Percentiles rank a stretch among this genome's conserved stretches.
Conservation (phyloP, 2,888 invertebrate species). For the Argyresthia albistria region DNA sequence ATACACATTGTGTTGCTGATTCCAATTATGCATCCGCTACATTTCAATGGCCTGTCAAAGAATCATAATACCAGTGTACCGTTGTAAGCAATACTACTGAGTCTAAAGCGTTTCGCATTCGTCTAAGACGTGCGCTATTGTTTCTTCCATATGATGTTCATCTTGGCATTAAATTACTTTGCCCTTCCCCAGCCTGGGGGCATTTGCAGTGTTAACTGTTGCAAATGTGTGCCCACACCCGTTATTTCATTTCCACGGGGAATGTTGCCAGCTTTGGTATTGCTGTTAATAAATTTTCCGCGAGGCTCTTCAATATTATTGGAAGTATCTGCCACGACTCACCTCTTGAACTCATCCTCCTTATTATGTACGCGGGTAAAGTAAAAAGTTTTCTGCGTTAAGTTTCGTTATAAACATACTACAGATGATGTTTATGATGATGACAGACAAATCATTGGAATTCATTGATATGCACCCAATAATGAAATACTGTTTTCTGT, state of each 20-base stretch:
- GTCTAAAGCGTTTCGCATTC: background rate
- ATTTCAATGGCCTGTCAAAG: no score
- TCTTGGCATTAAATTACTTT: conserved; percentile 3
- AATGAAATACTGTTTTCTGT: no score
- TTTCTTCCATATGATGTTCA: conserved; percentile 9
- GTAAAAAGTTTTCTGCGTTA: no score
- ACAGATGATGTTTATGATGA: no score
- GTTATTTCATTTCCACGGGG: conserved; percentile 39
- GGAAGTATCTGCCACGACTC: conserved; percentile 5
- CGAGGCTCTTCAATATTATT: conserved; percentile 4
- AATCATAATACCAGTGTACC: no score
- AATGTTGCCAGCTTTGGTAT: background rate
- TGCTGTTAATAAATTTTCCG: conserved; percentile 5
- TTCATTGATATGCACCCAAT: no score
- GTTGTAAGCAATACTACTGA: background rate
- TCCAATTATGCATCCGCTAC: no score
- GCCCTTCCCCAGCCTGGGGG: conserved; percentile 10
- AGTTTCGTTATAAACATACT: no score
- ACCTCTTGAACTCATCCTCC: background rate
- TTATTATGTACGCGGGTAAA: background rate
- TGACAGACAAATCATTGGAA: no score
- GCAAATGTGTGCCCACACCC: conserved; percentile 33
- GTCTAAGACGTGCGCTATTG: conserved; percentile 6
- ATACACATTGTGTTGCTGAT: no score
- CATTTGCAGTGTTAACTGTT: conserved; percentile 12